Evolutionary conservation across 1,140 invertebrate genomes (phyloP), one percentile per base, ranked within the genome.

Genomic region (Neuroterus valhalla): DNA sequence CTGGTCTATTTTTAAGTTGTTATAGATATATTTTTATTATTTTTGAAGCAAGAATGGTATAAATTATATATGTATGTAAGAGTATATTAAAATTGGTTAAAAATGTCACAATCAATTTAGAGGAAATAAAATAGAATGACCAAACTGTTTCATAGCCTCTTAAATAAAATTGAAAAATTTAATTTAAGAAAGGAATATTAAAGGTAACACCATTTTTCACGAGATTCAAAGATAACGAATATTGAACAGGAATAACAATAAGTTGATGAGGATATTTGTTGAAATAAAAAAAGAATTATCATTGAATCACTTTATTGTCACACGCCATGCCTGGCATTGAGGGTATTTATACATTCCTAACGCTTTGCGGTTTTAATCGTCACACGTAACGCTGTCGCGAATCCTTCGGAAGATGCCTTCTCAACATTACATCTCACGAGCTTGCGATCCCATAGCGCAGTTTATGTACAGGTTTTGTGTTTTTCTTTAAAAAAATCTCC

Each of bases 251-350:
- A 48, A 48, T 0, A 17, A 48, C 17, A 0, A 38, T 8, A 48
- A n/a, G 46, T n/a, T 48, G 17, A 15, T 48, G 17, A 50, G 6
- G 19, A 19, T 8, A 19, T 14, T 1, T 15, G 21, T 5, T 6
- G 3, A 62, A n/a, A 31, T 31, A 62, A 31, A 38, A 15, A 31
- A 62, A 15, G 8, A n/a, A 38, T 79, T 84, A 87, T 88, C 85
- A 87, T 87, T 87, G 86, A 88, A 89, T 89, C 86, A 89, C 85
- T 89, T 89, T 89, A 89, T 89, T 89, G 87, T 89, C 87, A 89
- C 87, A 85, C 86, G 87, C 87, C 87, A 89, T 87, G 79, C 84
- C 85, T 89, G 88, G 87, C 87, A 86, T 89, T 85, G 78, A 84
- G 86, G 86, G 82, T 87, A 88, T 88, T 85, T 88, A 88, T 89